phyloP scores from a whole-genome alignment of 2,113 vertebrate species.

The Myotis davidii region DNA sequence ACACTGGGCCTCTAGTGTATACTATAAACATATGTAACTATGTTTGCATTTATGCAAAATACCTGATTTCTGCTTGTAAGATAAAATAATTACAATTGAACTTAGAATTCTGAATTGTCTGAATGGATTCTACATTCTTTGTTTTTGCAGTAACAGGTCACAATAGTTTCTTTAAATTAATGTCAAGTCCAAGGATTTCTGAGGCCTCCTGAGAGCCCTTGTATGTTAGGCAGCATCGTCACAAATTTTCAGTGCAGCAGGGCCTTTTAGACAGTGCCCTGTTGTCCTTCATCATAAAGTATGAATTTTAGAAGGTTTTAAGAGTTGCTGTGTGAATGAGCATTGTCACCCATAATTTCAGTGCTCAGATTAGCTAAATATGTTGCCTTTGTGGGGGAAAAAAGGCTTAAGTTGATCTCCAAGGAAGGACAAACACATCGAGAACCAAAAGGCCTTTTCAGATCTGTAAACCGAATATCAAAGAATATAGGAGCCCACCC shows the following conservation, averaged over 20 bases:
- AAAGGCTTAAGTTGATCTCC: constrained; percentile 82
- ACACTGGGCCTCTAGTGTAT: no score
- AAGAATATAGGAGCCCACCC: constrained; percentile 75
- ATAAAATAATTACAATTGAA: not conserved
- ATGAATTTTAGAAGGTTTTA: constrained; percentile 2
- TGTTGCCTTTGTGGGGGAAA: constrained; percentile 50
- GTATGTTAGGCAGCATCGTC: not conserved
- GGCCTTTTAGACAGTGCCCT: not conserved
- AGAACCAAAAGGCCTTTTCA: constrained; percentile 71
- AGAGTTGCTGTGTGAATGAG: not conserved
- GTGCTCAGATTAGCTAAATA: constrained; percentile 43
- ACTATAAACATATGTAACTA: not conserved
- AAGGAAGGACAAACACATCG: constrained; percentile 77
- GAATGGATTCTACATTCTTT: not conserved
- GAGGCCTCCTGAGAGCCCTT: not conserved
- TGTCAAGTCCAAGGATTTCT: not conserved
- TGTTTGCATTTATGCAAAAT: not conserved
- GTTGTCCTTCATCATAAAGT: not conserved
- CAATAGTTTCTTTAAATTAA: not conserved
- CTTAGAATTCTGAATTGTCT: not conserved
- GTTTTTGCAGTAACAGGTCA: not conserved
- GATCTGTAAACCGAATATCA: constrained; percentile 70
- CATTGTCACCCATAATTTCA: not conserved
- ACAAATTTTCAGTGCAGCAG: not conserved
- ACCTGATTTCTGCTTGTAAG: not conserved